phyloP scores from a whole-genome alignment of 2,888 invertebrate genomes.

The Axea sp. region DNA sequence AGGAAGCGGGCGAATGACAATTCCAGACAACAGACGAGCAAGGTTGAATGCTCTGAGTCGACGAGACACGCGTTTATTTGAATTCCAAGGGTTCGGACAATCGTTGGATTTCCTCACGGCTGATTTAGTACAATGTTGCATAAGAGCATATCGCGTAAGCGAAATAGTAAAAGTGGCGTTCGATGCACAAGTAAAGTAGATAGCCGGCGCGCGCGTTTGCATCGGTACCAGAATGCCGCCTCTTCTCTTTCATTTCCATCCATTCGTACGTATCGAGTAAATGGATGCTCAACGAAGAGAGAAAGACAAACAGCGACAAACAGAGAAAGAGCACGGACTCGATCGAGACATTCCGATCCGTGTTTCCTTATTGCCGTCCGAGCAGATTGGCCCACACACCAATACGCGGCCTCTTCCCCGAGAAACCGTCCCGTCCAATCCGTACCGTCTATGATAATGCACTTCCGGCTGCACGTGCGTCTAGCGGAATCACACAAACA shows the following conservation, averaged over 20 bases:
- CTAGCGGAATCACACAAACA: slow-evolving; percentile 60
- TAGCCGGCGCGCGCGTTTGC: slow-evolving; percentile 65
- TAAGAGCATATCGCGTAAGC: slow-evolving; percentile 59
- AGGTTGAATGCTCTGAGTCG: slow-evolving; percentile 42
- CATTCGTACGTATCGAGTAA: slow-evolving; percentile 60
- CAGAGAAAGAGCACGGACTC: slow-evolving; percentile 38
- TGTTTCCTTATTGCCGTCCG: slow-evolving; percentile 76
- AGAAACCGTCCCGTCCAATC: slow-evolving; percentile 65
- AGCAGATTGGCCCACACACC: slow-evolving; percentile 65
- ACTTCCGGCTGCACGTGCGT: slow-evolving; percentile 71
- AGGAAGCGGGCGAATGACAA: slow-evolving; percentile 43
- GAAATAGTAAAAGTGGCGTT: slow-evolving; percentile 57
- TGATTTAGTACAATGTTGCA: slow-evolving; percentile 59
- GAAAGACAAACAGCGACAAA: background rate
- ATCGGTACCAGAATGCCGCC: slow-evolving; percentile 49
- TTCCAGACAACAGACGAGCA: slow-evolving; percentile 26
- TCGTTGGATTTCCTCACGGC: slow-evolving; percentile 50
- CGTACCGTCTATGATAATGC: slow-evolving; percentile 71
- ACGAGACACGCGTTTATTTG: slow-evolving; percentile 44
- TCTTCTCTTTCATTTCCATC: slow-evolving; percentile 58
- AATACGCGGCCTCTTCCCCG: slow-evolving; percentile 41
- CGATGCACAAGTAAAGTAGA: slow-evolving; percentile 62
- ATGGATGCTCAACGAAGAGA: slow-evolving; percentile 40
- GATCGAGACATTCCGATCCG: slow-evolving; percentile 75
- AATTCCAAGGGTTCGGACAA: slow-evolving; percentile 39